Base-by-base conservation (phyloP, 2,888 invertebrate genomes). In the Lepidocyrtoides sp. region DNA sequence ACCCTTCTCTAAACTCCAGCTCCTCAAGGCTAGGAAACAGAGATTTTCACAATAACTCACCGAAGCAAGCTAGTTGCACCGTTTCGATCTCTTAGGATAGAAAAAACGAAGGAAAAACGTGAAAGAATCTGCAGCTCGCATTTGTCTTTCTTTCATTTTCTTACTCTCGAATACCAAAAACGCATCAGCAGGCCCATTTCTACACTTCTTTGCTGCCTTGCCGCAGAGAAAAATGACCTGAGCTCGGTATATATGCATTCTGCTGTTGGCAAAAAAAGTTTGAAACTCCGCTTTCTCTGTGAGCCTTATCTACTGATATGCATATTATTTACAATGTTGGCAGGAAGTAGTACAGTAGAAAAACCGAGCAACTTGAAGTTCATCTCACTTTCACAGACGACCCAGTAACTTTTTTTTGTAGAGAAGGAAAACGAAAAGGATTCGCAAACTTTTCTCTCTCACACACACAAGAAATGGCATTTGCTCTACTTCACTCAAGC, bases 371-470 rank as follows among this genome's bases (percentile, higher is more conserved):
- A 69, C 41, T 44, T 0, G 23, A 72, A 72, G 72, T 66, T 83
- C 83, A 66, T 66, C 51, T 48, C 66, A 51, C 66, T 83, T 44
- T 44, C n/a, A n/a, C n/a, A n/a, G n/a, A n/a, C n/a, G 36, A 14
- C 44, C 48, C 10, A n/a, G 29, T 17, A 79, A 54, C 66, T 41
- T 66, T 82, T 23, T 41, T 23, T 14, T 17, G 36, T 51, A 10
- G 51, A 32, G 12, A 36, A 41, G 36, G 41, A 36, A 17, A 32
- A 66, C 8, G 66, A 51, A 41, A 69, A 41, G 20, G 41, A 44
- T 32, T 48, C n/a, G 48, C 60, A 66, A 83, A 83, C 48, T 83
- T 83, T 85, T 17, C 20, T 48, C 4, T n/a, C 51, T n/a, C n/a
- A n/a, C n/a, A n/a, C n/a, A n/a, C n/a, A n/a, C n/a, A 7, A 23